These are phyloP conservation scores for Podarcis raffonei DNA, from an alignment of 2,113 vertebrate genomes.

Conservation along the genomic window DNA sequence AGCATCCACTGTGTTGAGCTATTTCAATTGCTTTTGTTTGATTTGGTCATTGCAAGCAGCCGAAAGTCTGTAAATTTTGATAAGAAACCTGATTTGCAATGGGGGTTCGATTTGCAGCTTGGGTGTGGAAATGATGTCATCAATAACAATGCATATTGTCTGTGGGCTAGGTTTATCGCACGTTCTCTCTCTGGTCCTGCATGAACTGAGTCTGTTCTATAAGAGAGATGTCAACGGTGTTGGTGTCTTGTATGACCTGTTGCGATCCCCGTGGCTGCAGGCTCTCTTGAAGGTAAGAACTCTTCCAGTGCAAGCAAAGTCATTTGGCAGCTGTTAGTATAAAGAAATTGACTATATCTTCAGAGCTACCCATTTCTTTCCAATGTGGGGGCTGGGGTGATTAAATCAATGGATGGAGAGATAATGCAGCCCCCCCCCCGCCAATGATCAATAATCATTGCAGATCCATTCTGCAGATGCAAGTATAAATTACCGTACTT, in stretches of 20 bases:
- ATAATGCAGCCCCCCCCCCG: background rate
- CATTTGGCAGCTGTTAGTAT: background rate
- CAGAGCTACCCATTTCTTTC: background rate
- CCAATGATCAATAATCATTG: background rate
- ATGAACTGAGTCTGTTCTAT: constrained; percentile 83
- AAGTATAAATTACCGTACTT: background rate
- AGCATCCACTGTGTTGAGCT: too few species aligned
- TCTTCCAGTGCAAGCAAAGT: background rate
- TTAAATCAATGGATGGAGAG: background rate
- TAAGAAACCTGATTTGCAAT: too few species aligned
- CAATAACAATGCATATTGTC: background rate
- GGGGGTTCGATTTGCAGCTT: too few species aligned
- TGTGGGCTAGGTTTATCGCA: constrained; percentile 79
- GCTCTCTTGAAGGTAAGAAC: constrained; percentile 87
- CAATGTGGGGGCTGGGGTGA: background rate
- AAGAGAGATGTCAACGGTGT: constrained; percentile 81
- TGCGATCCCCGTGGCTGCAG: constrained; percentile 88
- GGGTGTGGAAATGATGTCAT: background rate
- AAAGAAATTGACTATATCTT: background rate
- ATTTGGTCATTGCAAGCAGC: too few species aligned
- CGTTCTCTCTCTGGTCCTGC: constrained; percentile 83
- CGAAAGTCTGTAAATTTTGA: too few species aligned
- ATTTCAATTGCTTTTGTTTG: too few species aligned
- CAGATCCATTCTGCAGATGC: background rate
- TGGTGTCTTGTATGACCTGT: constrained; percentile 84